Evolutionary conservation across 2,113 vertebrate genomes (phyloP).

Genomic region (Alligator mississippiensis): DNA sequence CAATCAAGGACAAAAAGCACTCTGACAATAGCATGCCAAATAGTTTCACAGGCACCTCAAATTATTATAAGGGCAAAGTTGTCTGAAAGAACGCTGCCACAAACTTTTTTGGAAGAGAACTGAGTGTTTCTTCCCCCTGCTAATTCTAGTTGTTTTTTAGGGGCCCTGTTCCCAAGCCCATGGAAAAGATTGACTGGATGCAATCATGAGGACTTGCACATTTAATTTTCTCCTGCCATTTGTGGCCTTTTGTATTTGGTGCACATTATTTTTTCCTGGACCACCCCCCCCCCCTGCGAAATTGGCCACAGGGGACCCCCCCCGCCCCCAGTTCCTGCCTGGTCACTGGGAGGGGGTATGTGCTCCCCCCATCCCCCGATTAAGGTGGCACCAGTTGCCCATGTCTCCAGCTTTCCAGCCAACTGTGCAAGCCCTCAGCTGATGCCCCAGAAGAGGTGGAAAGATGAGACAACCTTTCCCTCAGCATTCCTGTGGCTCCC

Average conservation of each 20-base stretch:
- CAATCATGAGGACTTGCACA: not conserved
- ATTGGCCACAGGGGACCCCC: too few relatives aligned
- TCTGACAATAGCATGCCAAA: not conserved
- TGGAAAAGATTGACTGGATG: not conserved
- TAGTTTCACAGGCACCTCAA: not conserved
- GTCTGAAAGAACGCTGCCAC: fast-evolving
- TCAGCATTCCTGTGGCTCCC: not conserved
- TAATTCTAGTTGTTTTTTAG: slow-evolving; percentile 20
- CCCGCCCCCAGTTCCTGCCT: too few relatives aligned
- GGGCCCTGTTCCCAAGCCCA: not conserved
- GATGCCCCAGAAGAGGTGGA: not conserved
- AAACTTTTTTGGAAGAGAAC: fast-evolving
- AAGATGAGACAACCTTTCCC: not conserved
- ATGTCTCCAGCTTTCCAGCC: not conserved
- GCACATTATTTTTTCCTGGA: not conserved
- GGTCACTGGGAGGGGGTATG: not conserved
- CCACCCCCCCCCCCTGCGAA: too few relatives aligned
- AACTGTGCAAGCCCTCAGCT: not conserved
- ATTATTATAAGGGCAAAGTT: not conserved
- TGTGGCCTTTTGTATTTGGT: not conserved
- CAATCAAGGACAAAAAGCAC: slow-evolving; percentile 1
- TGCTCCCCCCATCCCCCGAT: not conserved
- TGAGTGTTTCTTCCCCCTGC: not conserved
- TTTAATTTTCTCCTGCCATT: fast-evolving
- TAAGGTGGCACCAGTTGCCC: not conserved